Evolutionary conservation across 2,113 vertebrate genomes (phyloP).

Genomic region (Myanophis thanlyinensis): DNA sequence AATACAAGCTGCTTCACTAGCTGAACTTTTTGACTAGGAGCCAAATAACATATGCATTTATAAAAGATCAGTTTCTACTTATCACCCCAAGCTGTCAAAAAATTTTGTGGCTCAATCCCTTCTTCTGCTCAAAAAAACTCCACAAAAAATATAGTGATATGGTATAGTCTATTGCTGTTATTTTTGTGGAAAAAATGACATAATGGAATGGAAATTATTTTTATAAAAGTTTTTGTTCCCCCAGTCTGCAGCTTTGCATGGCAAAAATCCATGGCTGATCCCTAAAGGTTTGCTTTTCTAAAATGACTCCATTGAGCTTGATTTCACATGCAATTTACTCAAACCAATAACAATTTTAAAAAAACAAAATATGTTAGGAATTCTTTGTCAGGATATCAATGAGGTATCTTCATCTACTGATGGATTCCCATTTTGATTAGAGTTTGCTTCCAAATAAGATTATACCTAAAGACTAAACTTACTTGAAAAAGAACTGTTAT

Average conservation of each 20-base stretch:
- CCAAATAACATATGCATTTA: constrained; percentile 16
- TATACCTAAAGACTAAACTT: not conserved
- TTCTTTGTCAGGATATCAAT: not conserved
- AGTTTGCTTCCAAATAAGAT: not conserved
- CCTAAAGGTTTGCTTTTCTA: not conserved
- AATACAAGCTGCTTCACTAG: constrained; percentile 11
- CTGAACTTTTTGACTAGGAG: constrained; percentile 21
- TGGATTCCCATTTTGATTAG: not conserved
- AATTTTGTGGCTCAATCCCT: not conserved
- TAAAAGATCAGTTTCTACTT: not conserved
- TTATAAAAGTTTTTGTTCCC: not conserved
- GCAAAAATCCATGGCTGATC: not conserved
- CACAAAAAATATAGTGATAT: not conserved
- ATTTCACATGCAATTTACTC: not conserved
- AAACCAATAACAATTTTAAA: not conserved
- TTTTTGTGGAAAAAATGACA: not conserved
- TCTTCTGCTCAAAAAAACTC: not conserved
- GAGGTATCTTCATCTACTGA: not conserved
- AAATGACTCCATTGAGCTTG: too few species aligned
- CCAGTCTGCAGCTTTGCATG: not conserved
- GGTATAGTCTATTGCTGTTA: not conserved
- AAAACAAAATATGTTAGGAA: not conserved
- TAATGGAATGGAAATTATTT: not conserved
- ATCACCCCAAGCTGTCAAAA: not conserved
- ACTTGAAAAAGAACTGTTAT: not conserved